Evolutionary conservation across 2,888 invertebrate genomes (phyloP).

Genomic region (Eledone cirrhosa): DNA sequence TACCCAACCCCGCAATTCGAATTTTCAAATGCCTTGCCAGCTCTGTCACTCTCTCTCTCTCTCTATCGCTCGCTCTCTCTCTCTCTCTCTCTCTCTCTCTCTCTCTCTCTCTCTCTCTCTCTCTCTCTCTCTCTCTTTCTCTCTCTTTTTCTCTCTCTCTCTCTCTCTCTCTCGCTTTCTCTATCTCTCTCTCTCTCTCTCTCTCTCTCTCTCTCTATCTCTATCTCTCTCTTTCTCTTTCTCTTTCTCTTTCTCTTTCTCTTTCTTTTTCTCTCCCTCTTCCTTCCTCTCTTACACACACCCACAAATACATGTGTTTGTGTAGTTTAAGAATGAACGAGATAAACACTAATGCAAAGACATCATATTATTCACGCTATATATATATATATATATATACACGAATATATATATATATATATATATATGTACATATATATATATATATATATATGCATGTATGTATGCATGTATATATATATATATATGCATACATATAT

Average conservation of each 20-base stretch:
- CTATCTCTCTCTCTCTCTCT: slow-evolving; percentile 21
- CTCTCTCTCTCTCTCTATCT: neutral
- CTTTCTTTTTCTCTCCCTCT: neutral
- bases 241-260: neutral
- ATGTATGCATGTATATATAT: no score
- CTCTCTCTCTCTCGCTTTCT: no score
- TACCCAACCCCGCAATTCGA: no score
- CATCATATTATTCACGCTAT: no score
- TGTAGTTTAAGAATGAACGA: no score
- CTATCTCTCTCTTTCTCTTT: neutral
- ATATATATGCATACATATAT: no score
- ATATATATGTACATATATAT: no score
- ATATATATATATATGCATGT: no score
- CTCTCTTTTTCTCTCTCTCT: slow-evolving; percentile 29
- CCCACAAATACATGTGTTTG: neutral
- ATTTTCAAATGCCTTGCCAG: no score
- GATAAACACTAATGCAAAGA: no score
- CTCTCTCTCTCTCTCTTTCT: neutral
- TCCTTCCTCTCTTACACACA: neutral
- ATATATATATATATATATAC: no score
- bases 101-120: neutral
- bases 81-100: neutral
- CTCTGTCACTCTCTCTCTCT: neutral
- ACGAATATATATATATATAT: no score
- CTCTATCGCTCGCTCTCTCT: neutral